These are phyloP conservation scores for Dendroctonus ponderosae DNA, from an alignment of 1,140 invertebrate genomes.

Conservation along the genomic window DNA sequence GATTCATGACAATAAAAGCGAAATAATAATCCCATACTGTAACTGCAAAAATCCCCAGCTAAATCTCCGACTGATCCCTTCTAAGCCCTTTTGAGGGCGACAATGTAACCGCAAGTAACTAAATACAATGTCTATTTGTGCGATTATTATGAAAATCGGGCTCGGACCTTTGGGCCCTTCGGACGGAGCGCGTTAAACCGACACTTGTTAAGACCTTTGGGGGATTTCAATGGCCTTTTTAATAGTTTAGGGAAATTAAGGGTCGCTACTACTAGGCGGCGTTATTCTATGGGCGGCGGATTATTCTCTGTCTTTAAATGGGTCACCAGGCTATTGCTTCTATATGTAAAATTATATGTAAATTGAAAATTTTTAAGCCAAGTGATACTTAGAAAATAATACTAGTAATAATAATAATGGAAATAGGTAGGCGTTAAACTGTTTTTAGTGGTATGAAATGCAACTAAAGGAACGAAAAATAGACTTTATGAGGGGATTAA, in stretches of 20 bases:
- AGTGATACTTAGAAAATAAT: no score
- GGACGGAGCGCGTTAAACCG: constrained; percentile 4
- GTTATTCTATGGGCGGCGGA: background rate
- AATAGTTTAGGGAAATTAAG: constrained; percentile 21
- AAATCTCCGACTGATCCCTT: constrained; percentile 15
- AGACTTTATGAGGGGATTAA: background rate
- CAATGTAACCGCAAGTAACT: constrained; percentile 28
- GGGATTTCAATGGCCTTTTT: constrained; percentile 9
- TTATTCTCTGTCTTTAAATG: background rate
- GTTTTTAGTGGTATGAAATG: no score
- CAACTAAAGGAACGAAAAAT: no score
- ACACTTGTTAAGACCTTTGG: constrained; percentile 1
- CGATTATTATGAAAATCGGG: constrained; percentile 31
- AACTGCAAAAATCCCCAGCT: constrained; percentile 19
- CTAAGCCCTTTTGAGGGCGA: constrained; percentile 15
- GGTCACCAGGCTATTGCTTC: no score
- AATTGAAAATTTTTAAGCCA: no score
- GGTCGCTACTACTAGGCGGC: background rate
- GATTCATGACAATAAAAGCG: constrained; percentile 15
- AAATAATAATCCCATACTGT: constrained; percentile 24
- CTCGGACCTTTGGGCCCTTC: constrained; percentile 5
- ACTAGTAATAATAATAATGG: no score
- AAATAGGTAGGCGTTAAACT: no score
- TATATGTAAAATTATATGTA: no score
- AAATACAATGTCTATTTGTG: constrained; percentile 33